Evolutionary conservation across 2,113 vertebrate species (phyloP).

Genomic region (Amazona vittata): DNA sequence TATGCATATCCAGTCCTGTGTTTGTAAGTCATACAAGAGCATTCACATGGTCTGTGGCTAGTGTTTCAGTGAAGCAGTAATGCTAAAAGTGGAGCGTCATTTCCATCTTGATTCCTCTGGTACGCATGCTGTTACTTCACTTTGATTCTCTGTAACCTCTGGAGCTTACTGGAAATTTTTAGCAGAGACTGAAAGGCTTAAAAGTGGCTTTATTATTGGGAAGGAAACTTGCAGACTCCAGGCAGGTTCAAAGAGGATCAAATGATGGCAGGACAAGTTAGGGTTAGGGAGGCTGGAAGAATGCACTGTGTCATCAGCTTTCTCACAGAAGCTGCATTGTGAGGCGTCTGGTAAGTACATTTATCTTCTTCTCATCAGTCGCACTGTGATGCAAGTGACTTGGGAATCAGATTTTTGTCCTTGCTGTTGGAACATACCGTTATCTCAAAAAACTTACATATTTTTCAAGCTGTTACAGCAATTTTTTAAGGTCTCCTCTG

Average conservation of each 20-base stretch:
- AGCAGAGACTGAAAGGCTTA: not conserved
- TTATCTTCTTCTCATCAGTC: not conserved
- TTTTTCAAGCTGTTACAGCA: not conserved
- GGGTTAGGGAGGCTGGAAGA: not conserved
- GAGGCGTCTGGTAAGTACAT: not conserved
- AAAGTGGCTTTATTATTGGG: rapidly evolving
- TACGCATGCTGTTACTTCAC: not conserved
- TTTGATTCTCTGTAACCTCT: not conserved
- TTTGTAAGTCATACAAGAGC: not conserved
- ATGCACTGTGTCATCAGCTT: not conserved
- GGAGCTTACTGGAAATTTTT: not conserved
- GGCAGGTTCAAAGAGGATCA: not conserved
- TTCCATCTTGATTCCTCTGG: not conserved
- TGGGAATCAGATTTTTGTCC: not conserved
- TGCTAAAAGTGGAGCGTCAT: not conserved
- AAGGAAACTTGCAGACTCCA: not conserved
- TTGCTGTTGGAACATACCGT: not conserved
- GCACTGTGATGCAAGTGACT: not conserved
- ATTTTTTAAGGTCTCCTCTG: conserved; percentile 3
- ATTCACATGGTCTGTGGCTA: too few species aligned
- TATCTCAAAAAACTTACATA: not conserved
- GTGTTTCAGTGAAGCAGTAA: rapidly evolving
- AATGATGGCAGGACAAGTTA: not conserved
- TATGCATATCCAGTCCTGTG: not conserved
- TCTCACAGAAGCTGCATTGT: not conserved